phyloP scores from a whole-genome alignment of 2,113 vertebrate species.

The Azemiops feae region DNA sequence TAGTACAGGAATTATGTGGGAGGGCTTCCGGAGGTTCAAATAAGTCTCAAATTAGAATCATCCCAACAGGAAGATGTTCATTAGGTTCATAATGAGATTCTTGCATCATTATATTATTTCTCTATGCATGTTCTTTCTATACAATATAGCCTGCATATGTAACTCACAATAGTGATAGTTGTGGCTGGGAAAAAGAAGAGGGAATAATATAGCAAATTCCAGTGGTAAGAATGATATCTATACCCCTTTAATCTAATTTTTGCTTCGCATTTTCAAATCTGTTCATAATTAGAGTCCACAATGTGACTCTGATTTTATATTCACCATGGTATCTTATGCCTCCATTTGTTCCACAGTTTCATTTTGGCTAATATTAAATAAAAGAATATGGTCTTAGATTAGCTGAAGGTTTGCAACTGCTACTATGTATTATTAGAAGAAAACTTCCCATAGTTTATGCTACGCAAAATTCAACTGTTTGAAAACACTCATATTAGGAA shows the following conservation, averaged over 20 bases:
- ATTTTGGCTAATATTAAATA: slow-evolving; percentile 38
- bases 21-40: slow-evolving; percentile 30
- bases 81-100: slow-evolving; percentile 2
- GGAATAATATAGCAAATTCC: slow-evolving; percentile 45
- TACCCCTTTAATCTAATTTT: slow-evolving; percentile 65
- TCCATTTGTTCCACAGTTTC: slow-evolving; percentile 47
- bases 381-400: slow-evolving; percentile 39
- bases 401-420: slow-evolving; percentile 53
- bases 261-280: slow-evolving; percentile 56
- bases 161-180: slow-evolving; percentile 54
- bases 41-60: slow-evolving; percentile 27
- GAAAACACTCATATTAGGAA: slow-evolving; percentile 65
- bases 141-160: slow-evolving; percentile 23
- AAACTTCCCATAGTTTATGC: slow-evolving; percentile 61
- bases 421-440: slow-evolving; percentile 60
- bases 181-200: slow-evolving; percentile 26
- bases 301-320: slow-evolving; percentile 63
- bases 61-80: slow-evolving; percentile 37
- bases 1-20: not conserved
- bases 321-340: slow-evolving; percentile 57
- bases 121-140: slow-evolving; percentile 34
- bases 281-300: slow-evolving; percentile 62
- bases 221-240: slow-evolving; percentile 61
- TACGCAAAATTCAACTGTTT: slow-evolving; percentile 55
- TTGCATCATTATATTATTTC: not conserved